Evolutionary conservation across 2,113 vertebrate genomes (phyloP).

Genomic region (Taxidea taxus): DNA sequence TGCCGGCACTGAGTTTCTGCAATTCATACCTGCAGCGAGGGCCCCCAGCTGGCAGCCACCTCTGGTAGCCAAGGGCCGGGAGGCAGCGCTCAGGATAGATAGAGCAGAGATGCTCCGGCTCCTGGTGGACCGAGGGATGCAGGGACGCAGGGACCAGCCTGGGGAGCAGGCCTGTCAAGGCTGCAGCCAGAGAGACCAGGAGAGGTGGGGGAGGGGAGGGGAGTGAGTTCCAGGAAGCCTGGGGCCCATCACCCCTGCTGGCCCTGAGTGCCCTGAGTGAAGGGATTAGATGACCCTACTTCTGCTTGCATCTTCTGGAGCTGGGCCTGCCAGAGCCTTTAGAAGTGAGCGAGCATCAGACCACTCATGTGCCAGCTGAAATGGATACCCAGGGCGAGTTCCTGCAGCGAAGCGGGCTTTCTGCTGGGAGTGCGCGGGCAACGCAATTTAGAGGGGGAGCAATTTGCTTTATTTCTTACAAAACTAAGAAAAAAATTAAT

Average conservation of each 20-base stretch:
- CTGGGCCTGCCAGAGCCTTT: background rate
- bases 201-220: background rate
- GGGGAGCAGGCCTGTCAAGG: background rate
- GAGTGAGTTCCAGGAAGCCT: background rate
- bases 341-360: background rate
- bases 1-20: background rate
- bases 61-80: background rate
- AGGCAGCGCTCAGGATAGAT: background rate
- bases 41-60: background rate
- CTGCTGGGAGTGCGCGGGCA: accelerated
- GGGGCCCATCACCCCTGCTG: background rate
- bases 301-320: background rate
- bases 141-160: background rate
- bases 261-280: background rate
- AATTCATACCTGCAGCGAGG: background rate
- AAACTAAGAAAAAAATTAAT: background rate
- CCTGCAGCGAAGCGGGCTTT: background rate
- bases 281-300: background rate
- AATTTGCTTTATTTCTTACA: background rate
- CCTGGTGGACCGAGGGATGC: background rate
- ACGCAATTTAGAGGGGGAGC: background rate
- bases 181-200: too few relatives aligned
- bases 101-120: background rate
- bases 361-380: too few relatives aligned
- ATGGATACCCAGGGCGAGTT: background rate